Evolutionary conservation across 2,113 vertebrate species (phyloP).

Genomic region (Xiphophorus hellerii): DNA sequence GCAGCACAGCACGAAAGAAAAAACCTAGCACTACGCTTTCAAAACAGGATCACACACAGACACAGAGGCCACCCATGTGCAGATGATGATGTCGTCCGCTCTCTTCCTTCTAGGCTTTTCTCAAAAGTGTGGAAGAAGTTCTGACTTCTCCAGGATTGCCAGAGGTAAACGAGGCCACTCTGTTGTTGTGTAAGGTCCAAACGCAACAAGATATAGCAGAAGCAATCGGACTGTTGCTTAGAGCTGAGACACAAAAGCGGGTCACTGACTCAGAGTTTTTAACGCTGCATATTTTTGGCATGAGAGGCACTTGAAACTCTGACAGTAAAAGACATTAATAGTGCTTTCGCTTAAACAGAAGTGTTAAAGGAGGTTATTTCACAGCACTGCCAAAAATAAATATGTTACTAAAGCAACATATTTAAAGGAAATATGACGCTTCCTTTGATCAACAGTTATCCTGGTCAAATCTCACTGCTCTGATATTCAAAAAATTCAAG

Average conservation of each 20-base stretch:
- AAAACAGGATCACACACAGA: constrained; percentile 42
- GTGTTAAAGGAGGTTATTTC: background rate
- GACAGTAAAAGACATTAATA: constrained; percentile 20
- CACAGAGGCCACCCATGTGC: constrained; percentile 33
- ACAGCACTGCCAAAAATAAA: background rate
- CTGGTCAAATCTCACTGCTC: constrained; percentile 22
- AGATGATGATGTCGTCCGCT: constrained; percentile 50
- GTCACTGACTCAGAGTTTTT: constrained; percentile 25
- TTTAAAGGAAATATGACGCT: constrained; percentile 17
- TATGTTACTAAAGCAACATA: background rate
- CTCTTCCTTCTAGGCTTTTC: constrained; percentile 83
- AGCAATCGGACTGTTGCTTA: constrained; percentile 37
- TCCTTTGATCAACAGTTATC: constrained; percentile 24
- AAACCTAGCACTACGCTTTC: constrained; percentile 3
- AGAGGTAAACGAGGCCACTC: constrained; percentile 71
- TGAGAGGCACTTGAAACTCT: constrained; percentile 14
- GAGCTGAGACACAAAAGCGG: constrained; percentile 26
- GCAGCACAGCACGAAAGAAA: constrained; percentile 14
- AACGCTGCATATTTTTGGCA: constrained; percentile 22
- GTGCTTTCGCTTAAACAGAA: background rate
- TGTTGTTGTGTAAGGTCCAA: constrained; percentile 49
- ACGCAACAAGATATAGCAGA: constrained; percentile 43
- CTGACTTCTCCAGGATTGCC: constrained; percentile 77
- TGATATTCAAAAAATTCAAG: no score
- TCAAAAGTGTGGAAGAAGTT: constrained; percentile 86